Evolutionary conservation across 2,113 vertebrate species (phyloP).

Genomic region (Mungos mungo): DNA sequence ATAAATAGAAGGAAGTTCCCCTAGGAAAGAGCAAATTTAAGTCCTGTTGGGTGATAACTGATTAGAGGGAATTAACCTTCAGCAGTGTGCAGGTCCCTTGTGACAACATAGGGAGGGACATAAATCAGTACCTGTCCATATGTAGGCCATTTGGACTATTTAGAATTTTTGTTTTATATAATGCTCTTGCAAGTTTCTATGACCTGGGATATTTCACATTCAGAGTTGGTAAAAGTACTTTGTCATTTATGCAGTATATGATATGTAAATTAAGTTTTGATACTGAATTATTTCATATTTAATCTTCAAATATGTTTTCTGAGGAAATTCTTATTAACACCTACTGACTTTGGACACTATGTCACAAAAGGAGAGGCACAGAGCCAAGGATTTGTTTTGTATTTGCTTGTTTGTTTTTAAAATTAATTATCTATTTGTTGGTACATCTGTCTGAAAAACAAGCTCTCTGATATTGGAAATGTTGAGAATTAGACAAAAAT

Average conservation of each 20-base stretch:
- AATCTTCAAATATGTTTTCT: not conserved
- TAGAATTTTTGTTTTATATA: not conserved
- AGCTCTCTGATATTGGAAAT: not conserved
- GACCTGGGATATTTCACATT: not conserved
- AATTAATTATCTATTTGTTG: not conserved
- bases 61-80: not conserved
- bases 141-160: not conserved
- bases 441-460: not conserved
- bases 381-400: not conserved
- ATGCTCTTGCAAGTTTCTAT: not conserved
- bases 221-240: not conserved
- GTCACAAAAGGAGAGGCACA: not conserved
- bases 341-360: not conserved
- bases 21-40: not conserved
- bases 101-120: not conserved
- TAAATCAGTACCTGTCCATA: not conserved
- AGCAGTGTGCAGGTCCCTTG: not conserved
- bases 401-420: not conserved
- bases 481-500: not conserved
- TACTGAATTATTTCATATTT: not conserved
- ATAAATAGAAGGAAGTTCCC: not conserved
- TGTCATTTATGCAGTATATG: not conserved
- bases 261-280: not conserved
- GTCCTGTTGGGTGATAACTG: not conserved
- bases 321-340: not conserved